Percentiles rank a stretch among this genome's conserved stretches.
These are phyloP conservation scores for Cydia fagiglandana DNA, from an alignment of 1,140 invertebrate species.

Conservation along the genomic window DNA sequence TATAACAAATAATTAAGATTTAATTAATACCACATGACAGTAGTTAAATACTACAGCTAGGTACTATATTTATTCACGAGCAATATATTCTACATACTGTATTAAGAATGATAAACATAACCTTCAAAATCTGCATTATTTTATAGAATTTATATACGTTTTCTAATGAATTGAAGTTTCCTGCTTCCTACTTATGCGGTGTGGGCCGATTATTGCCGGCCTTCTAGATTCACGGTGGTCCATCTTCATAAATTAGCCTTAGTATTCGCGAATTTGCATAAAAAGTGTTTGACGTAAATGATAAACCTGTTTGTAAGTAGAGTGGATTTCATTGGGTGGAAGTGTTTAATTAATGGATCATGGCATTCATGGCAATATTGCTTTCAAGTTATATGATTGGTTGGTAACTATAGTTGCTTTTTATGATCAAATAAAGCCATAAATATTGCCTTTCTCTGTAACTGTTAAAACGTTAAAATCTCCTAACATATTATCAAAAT, in stretches of 20 bases:
- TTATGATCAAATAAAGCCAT: not conserved
- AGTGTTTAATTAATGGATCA: not conserved
- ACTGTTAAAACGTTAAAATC: not conserved
- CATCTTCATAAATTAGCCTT: not conserved
- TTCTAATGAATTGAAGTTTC: not conserved
- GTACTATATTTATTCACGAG: not conserved
- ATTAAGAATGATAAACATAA: not conserved
- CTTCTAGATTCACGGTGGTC: not conserved
- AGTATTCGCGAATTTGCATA: slow-evolving; percentile 6
- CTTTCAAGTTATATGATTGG: not conserved
- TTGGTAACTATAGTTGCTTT: not conserved
- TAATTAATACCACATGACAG: too few relatives aligned
- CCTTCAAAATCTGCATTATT: slow-evolving; percentile 7
- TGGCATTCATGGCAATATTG: not conserved
- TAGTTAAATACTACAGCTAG: not conserved
- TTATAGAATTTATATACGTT: not conserved
- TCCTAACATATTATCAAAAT: too few relatives aligned
- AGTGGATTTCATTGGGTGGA: not conserved
- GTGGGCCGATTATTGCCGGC: not conserved
- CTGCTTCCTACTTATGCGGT: not conserved
- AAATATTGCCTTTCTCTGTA: not conserved
- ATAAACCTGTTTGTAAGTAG: slow-evolving; percentile 9
- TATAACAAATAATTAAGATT: too few relatives aligned
- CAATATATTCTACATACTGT: too few relatives aligned
- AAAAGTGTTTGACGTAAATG: not conserved